Conservation (phyloP, 2,888 invertebrate species). For the Formica aserva region DNA sequence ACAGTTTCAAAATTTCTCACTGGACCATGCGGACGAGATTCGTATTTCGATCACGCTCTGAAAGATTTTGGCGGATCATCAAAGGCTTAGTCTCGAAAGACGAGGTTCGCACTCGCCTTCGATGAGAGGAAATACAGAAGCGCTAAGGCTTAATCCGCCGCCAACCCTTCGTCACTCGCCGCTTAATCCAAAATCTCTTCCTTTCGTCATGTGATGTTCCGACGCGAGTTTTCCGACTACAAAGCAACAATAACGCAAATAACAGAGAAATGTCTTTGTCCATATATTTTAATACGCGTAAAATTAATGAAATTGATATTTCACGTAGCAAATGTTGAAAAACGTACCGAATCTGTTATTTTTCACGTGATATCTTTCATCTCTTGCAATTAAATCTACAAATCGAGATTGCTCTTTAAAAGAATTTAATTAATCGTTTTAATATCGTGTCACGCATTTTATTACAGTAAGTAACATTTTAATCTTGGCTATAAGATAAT, state of each 20-base stretch:
- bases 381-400: not conserved
- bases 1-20: not conserved
- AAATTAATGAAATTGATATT: conserved; percentile 36
- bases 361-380: not conserved
- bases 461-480: conserved; percentile 41
- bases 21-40: conserved; percentile 34
- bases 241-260: not conserved
- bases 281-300: not conserved
- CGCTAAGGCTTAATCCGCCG: conserved; percentile 74
- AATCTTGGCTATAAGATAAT: conserved; percentile 1
- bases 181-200: conserved; percentile 66
- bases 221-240: conserved; percentile 23
- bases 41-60: conserved; percentile 78
- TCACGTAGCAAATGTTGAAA: not conserved
- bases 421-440: conserved; percentile 21
- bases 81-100: conserved; percentile 69
- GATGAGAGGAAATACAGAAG: conserved; percentile 67
- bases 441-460: conserved; percentile 34
- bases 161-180: conserved; percentile 72
- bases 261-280: not conserved
- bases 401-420: not conserved
- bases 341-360: not conserved
- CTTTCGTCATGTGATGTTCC: conserved; percentile 23
- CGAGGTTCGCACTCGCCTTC: conserved; percentile 63
- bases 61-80: conserved; percentile 76